Evolutionary conservation across 1,140 invertebrate genomes (phyloP).

Genomic region (Drosophila santomea): DNA sequence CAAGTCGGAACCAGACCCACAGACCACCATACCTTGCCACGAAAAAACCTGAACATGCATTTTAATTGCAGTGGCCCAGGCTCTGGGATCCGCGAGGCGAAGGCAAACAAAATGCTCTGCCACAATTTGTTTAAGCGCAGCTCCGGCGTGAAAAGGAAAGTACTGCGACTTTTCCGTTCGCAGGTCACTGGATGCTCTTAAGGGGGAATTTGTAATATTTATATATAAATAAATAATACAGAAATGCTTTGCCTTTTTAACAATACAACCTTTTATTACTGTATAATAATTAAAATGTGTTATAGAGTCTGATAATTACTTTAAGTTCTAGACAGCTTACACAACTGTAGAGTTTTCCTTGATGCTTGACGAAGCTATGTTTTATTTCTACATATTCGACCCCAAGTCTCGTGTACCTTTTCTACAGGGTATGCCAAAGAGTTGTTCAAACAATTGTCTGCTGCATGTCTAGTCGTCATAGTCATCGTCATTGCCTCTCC

Average conservation of each 20-base stretch:
- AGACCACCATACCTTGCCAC: constrained; percentile 67
- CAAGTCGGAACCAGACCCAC: constrained; percentile 20
- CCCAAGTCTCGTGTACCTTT: background rate
- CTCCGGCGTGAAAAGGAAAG: constrained; percentile 48
- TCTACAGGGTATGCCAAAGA: constrained; percentile 29
- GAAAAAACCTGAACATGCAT: constrained; percentile 77
- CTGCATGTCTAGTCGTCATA: constrained; percentile 74
- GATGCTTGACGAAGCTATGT: too few relatives aligned
- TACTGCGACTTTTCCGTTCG: background rate
- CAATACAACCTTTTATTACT: too few relatives aligned
- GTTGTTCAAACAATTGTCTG: constrained; percentile 74
- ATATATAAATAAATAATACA: background rate
- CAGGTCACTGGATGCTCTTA: constrained; percentile 5
- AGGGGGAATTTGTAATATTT: background rate
- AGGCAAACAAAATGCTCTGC: constrained; percentile 70
- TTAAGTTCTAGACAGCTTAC: too few relatives aligned
- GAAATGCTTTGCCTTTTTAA: too few relatives aligned
- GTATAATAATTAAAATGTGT: background rate
- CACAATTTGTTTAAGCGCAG: constrained; percentile 63
- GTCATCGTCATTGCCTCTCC: constrained; percentile 22
- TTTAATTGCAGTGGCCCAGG: constrained; percentile 68
- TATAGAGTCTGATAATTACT: too few relatives aligned
- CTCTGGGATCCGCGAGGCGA: constrained; percentile 27
- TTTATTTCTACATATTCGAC: too few relatives aligned
- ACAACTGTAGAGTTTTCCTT: too few relatives aligned